Conservation (phyloP, 2,888 invertebrate species). For the Prosopocoilus inquinatus region DNA sequence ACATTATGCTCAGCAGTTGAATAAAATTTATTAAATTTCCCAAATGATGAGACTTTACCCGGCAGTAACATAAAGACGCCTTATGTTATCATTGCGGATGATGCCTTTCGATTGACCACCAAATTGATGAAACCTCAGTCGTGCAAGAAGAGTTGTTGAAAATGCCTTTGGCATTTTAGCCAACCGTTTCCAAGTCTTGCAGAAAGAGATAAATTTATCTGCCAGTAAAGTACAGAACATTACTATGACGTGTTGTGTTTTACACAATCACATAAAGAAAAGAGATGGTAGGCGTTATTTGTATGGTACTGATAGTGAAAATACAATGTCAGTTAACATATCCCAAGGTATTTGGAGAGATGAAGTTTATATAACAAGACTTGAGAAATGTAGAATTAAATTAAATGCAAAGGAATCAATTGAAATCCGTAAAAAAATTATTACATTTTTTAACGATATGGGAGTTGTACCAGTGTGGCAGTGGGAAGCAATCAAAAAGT, state of each 20-base stretch:
- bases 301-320: conserved; percentile 6
- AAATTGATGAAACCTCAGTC: background rate
- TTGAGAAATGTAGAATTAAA: background rate
- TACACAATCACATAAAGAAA: conserved; percentile 11
- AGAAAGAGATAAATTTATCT: background rate
- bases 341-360: conserved; percentile 8
- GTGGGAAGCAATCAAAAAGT: conserved; percentile 9
- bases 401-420: background rate
- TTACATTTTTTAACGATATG: background rate
- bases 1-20: background rate
- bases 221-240: background rate
- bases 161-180: conserved; percentile 1
- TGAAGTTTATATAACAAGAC: conserved; percentile 6
- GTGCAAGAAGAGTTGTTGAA: conserved; percentile 1
- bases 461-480: conserved; percentile 8
- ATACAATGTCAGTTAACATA: background rate
- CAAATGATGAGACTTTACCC: conserved; percentile 4
- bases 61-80: background rate
- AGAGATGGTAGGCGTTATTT: conserved; percentile 8
- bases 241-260: conserved; percentile 7
- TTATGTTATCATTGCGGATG: background rate
- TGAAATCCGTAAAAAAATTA: background rate
- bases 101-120: background rate
- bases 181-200: conserved; percentile 1
- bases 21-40: background rate